Evolutionary conservation across 1,140 invertebrate genomes (phyloP), one percentile per base, ranked within the genome.

Genomic region (Hyles euphorbiae): DNA sequence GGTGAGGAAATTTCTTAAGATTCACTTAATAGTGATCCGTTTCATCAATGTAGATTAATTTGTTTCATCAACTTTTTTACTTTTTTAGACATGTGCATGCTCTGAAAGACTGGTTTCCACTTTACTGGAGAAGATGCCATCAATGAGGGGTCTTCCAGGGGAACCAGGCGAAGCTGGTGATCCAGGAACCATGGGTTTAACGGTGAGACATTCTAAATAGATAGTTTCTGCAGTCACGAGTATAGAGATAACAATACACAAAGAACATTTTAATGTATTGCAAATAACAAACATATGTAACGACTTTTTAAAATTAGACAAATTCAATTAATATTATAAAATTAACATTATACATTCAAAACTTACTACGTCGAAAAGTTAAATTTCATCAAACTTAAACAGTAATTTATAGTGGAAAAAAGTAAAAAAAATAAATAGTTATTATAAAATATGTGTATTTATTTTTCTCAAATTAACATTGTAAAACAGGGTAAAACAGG

Each of bases 21-120:
- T n/a, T 32, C 9, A 50, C 9, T 22, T 22, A 22, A 22, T 22
- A 22, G 22, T 22, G 22, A 22, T 22, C 2, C 22, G 22, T 22
- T 22, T 22, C 22, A 22, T n/a, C n/a, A n/a, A n/a, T n/a, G n/a
- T n/a, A n/a, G n/a, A n/a, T 22, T 22, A 22, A 22, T 22, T 22
- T 22, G 22, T 22, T 22, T 22, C 22, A 22, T 22, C 22, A 22
- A 22, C 22, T 22, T 22, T 22, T 22, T 22, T 58, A 34, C 33
- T 50, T 56, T 68, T 72, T 40, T 49, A 86, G 83, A 50, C 56
- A 9, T 86, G 83, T 44, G 49, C 73, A 51, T 86, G 83, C 61
- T 79, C 81, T 8, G 68, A 76, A 59, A 47, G 63, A 2, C 33
- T 76, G 3, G 74, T 83, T 36, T 76, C 75, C 3, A 65, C 50